Evolutionary conservation across 2,113 vertebrate species (phyloP).

Genomic region (Hystrix cristata): DNA sequence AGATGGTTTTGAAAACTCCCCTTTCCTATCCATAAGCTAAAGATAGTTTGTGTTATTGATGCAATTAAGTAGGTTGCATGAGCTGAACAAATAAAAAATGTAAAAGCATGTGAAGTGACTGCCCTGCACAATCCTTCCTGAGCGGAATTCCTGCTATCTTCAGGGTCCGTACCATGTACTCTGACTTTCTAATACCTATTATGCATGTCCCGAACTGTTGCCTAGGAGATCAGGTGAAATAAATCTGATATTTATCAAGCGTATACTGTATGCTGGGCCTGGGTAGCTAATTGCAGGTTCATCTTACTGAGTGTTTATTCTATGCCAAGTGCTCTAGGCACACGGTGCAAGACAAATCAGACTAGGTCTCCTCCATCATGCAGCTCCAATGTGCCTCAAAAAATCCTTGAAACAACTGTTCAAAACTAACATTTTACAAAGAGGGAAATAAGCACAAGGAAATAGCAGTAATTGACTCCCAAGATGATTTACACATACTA

Average conservation of each 20-base stretch:
- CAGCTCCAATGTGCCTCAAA: neutral
- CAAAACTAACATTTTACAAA: conserved; percentile 31
- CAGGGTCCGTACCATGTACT: neutral
- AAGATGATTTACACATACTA: conserved; percentile 12
- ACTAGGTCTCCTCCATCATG: conserved; percentile 31
- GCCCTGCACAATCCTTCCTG: neutral
- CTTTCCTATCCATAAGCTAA: conserved; percentile 1
- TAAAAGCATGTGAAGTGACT: conserved; percentile 2
- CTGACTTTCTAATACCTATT: conserved; percentile 34
- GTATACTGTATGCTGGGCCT: neutral
- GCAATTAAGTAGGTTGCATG: neutral
- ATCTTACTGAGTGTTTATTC: neutral
- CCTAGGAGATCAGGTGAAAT: neutral
- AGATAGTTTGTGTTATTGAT: neutral
- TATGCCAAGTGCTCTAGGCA: neutral
- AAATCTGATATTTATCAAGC: conserved; percentile 35
- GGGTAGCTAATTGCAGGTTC: conserved; percentile 7
- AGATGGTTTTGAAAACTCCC: neutral
- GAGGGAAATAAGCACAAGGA: conserved; percentile 23
- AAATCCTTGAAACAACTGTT: neutral
- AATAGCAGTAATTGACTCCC: conserved; percentile 2
- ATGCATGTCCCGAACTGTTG: conserved; percentile 1
- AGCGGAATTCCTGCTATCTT: conserved; percentile 11
- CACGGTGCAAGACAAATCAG: neutral
- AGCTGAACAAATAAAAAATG: conserved; percentile 43